These are phyloP conservation scores for Elaphurus davidianus DNA, from an alignment of 2,113 vertebrate species.

Conservation along the genomic window DNA sequence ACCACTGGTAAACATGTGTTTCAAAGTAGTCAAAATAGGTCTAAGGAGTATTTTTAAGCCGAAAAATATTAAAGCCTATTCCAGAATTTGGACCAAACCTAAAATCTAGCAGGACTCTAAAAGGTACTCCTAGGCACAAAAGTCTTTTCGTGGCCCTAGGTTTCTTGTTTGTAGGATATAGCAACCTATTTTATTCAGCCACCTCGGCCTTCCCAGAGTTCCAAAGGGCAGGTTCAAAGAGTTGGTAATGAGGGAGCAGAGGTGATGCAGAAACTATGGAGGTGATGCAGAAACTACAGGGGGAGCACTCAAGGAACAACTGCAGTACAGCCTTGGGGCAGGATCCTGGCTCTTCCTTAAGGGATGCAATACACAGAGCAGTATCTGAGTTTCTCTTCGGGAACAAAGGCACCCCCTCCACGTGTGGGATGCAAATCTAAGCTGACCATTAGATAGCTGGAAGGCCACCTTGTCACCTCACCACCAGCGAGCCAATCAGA, in stretches of 20 bases:
- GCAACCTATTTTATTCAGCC: not conserved
- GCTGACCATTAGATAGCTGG: not conserved
- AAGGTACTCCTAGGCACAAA: not conserved
- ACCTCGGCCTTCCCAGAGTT: not conserved
- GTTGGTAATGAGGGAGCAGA: not conserved
- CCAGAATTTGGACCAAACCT: not conserved
- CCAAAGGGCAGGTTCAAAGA: not conserved
- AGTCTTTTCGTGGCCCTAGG: not conserved
- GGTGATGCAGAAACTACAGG: not conserved
- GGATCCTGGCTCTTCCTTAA: not conserved
- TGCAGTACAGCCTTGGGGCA: not conserved
- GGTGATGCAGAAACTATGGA: not conserved
- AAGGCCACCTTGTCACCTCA: not conserved
- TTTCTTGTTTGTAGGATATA: not conserved
- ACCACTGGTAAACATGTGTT: not conserved
- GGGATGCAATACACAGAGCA: not conserved
- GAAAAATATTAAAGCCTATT: not conserved
- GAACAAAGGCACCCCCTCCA: not conserved
- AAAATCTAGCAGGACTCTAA: not conserved
- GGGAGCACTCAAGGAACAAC: not conserved
- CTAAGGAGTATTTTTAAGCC: not conserved
- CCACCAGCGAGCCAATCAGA: not conserved
- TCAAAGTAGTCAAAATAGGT: not conserved
- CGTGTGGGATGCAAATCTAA: not conserved
- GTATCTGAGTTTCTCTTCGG: not conserved